Base-by-base conservation (phyloP, 1,140 invertebrate species). In the Pogonomyrmex barbatus region DNA sequence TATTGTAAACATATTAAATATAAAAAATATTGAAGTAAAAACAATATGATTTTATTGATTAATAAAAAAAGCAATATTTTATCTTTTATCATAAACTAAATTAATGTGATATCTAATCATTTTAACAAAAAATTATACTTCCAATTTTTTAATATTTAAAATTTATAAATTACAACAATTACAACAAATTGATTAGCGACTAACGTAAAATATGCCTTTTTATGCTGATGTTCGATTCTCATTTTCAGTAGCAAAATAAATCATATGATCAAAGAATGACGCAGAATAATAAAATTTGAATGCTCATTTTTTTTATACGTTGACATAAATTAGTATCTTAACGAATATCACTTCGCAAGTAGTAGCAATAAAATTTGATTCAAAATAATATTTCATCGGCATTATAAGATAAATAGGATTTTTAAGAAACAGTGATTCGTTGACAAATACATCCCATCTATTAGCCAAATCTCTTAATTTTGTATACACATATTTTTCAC, bases 391-490 rank as follows among this genome's bases (percentile, higher is more conserved):
- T 65, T 52, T 71, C 71, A 76, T 70, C 45, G 2, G 2, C 12
- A 50, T 33, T 50, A 8, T 12, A n/a, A 58, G 60, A 84, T 63
- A 42, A 87, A 84, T 58, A 8, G 1, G 3, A 6, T 8, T 17
- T 65, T 36, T 75, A 54, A 36, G 47, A 54, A 68, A 56, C 30
- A 50, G 10, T 71, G 65, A 63, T 58, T 50, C 42, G n/a, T 9
- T 12, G 54, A 58, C 39, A 10, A 1, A 30, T 52, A 70, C 39
- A 54, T 47, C 6, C 54, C 10, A 36, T 12, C 24, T 12, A 36
- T 56, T 65, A 82, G 10, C 8, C 3, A 8, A 79, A 50, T 52
- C 58, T 84, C 33, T 63, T 82, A 75, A 86, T 86, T 70, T 73
- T 54, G 2, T 39, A 33, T 12, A 52, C 36, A 42, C 1, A 1